phyloP scores from a whole-genome alignment of 2,888 invertebrate species.

The Cryptophagus acutangulus region DNA sequence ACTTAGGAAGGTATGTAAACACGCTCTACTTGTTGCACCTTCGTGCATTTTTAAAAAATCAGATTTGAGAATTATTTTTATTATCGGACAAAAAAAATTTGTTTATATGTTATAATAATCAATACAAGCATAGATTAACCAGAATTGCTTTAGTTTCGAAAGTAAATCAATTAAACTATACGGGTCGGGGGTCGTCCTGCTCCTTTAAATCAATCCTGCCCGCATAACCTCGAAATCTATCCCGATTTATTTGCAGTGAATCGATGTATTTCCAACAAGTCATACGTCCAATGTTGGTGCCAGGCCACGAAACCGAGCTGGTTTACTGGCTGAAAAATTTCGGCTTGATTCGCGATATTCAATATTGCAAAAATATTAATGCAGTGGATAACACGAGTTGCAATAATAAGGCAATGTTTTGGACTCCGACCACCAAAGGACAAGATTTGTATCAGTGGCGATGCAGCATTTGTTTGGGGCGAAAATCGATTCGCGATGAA shows the following conservation, averaged over 20 bases:
- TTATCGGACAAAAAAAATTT: too few relatives aligned
- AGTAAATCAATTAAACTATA: too few relatives aligned
- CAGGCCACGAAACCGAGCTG: slow-evolving; percentile 52
- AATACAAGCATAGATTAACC: too few relatives aligned
- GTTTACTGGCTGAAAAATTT: slow-evolving; percentile 52
- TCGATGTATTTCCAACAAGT: slow-evolving; percentile 49
- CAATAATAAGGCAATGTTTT: slow-evolving; percentile 39
- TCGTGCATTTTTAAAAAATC: too few relatives aligned
- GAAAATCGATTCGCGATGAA: slow-evolving; percentile 49
- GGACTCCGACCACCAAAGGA: slow-evolving; percentile 52
- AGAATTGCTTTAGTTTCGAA: too few relatives aligned
- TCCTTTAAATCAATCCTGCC: too few relatives aligned
- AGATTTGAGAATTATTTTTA: too few relatives aligned
- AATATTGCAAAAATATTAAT: slow-evolving; percentile 43
- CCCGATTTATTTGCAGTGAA: slow-evolving; percentile 32
- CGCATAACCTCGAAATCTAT: background rate
- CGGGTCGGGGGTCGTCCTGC: too few relatives aligned
- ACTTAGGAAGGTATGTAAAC: slow-evolving; percentile 1
- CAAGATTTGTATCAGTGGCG: slow-evolving; percentile 48
- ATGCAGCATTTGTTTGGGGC: slow-evolving; percentile 48
- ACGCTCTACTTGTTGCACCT: slow-evolving; percentile 1
- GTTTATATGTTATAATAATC: too few relatives aligned
- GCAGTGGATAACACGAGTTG: slow-evolving; percentile 25
- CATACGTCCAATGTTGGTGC: slow-evolving; percentile 49
- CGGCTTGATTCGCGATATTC: slow-evolving; percentile 47